phyloP scores from a whole-genome alignment of 2,113 vertebrate genomes.

The Grammomys surdaster region DNA sequence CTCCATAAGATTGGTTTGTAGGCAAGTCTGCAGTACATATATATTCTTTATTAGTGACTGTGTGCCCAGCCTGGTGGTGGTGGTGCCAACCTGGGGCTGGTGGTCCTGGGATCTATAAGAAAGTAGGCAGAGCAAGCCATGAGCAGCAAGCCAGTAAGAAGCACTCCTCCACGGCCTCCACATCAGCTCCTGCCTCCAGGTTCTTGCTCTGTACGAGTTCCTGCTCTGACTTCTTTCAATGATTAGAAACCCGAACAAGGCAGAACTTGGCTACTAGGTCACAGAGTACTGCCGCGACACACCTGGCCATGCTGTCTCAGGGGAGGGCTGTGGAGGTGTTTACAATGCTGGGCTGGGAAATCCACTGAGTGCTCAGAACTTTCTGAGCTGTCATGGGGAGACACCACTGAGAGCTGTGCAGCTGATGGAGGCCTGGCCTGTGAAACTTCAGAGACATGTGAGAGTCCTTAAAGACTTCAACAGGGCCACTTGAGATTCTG shows the following conservation, averaged over 20 bases:
- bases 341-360: neutral
- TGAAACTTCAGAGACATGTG: neutral
- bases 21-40: neutral
- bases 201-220: neutral
- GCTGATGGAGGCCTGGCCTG: neutral
- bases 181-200: neutral
- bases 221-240: neutral
- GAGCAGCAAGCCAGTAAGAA: neutral
- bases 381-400: neutral
- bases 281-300: neutral
- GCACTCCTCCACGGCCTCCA: neutral
- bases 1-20: too few species aligned
- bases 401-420: neutral
- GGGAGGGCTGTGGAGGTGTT: neutral
- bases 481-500: neutral
- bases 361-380: neutral
- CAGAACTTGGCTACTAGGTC: neutral
- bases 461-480: neutral
- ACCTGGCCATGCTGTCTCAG: neutral
- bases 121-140: neutral
- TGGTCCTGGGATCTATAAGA: neutral
- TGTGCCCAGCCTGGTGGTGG: neutral
- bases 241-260: neutral
- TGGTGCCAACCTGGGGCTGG: neutral
- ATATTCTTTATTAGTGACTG: neutral